Conservation (phyloP, 64 coral and sea anemone genomes). For the Acropora tenuis region DNA sequence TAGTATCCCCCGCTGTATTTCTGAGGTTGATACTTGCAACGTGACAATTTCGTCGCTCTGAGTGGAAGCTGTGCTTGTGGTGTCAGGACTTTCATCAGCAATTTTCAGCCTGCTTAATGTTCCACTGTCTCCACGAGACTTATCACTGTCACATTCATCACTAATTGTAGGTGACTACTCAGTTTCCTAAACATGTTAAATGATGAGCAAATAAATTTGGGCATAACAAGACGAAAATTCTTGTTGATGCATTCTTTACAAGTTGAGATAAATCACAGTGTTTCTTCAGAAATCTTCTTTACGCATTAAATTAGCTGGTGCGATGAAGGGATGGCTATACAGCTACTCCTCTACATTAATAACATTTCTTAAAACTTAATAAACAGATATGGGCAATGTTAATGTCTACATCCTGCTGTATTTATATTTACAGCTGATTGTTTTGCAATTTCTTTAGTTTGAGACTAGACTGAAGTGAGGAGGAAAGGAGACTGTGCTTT, state of each 20-base stretch:
- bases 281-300: too few relatives aligned
- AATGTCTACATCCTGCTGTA: too few relatives aligned
- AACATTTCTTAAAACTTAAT: too few relatives aligned
- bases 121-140: not conserved
- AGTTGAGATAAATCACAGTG: too few relatives aligned
- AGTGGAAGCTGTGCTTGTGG: not conserved
- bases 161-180: not conserved
- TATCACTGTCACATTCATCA: not conserved
- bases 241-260: too few relatives aligned
- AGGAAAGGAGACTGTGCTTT: too few relatives aligned
- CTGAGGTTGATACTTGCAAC: not conserved
- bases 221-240: not conserved
- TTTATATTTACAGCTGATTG: too few relatives aligned
- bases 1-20: not conserved
- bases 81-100: not conserved
- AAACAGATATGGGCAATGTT: too few relatives aligned
- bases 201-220: not conserved
- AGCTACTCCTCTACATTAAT: too few relatives aligned
- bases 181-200: conserved; percentile 5
- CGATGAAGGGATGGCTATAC: too few relatives aligned
- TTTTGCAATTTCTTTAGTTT: not conserved
- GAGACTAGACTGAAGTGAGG: too few relatives aligned
- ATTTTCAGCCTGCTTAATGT: not conserved
- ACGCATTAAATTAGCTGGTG: too few relatives aligned
- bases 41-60: not conserved